Evolutionary conservation across 2,888 invertebrate genomes (phyloP).

Genomic region (Apamea monoglypha): DNA sequence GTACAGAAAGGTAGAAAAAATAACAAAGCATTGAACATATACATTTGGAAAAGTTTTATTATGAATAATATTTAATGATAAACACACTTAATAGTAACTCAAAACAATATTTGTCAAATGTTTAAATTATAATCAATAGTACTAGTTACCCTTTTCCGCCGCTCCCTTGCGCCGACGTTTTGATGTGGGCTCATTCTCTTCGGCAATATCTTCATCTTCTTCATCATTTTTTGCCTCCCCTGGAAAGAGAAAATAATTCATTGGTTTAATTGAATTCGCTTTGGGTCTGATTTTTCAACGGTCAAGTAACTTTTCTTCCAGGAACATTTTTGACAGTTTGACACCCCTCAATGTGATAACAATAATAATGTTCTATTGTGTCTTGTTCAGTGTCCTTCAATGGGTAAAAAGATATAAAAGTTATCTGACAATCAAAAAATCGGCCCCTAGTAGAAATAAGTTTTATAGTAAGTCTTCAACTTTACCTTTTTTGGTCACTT

Average conservation of each 20-base stretch:
- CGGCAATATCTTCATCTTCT: slow-evolving; percentile 76
- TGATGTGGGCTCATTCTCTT: slow-evolving; percentile 79
- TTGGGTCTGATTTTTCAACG: not conserved
- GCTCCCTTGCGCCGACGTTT: slow-evolving; percentile 84
- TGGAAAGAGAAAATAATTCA: slow-evolving; percentile 58
- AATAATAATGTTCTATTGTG: not conserved
- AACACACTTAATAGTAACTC: slow-evolving; percentile 82
- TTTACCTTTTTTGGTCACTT: slow-evolving; percentile 79
- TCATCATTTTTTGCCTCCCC: slow-evolving; percentile 79
- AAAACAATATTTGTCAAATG: slow-evolving; percentile 79
- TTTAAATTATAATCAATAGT: slow-evolving; percentile 75
- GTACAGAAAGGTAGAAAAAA: slow-evolving; percentile 69
- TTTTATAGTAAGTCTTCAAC: not conserved
- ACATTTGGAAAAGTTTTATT: slow-evolving; percentile 86
- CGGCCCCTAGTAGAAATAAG: not conserved
- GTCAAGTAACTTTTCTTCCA: not conserved
- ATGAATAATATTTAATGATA: slow-evolving; percentile 78
- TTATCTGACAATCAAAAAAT: not conserved
- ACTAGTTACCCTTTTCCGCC: slow-evolving; percentile 88
- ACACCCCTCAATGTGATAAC: too few species aligned
- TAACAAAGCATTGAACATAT: slow-evolving; percentile 83
- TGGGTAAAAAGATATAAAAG: not conserved
- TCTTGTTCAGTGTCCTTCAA: not conserved
- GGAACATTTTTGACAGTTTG: not conserved
- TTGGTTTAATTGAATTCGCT: not conserved